Base-by-base conservation (phyloP, 92 coral and sea anemone genomes). In the Actinernus sp. region DNA sequence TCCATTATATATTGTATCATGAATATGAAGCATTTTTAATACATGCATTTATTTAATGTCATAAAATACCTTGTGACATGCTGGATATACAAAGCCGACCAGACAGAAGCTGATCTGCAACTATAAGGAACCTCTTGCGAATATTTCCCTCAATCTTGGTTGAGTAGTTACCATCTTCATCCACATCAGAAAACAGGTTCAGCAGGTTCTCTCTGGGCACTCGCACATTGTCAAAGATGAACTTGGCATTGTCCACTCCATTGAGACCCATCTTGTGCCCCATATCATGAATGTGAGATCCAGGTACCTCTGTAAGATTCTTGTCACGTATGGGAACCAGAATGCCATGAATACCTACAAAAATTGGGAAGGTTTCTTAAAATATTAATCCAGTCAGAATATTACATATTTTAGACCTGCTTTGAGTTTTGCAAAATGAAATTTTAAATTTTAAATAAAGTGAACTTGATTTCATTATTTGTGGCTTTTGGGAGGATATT, bases 191-290 rank as follows among this genome's bases (percentile, higher is more conserved):
- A 67, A 50, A 90, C 65, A 65, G 78, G 66, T 90, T 90, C 24
- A 90, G 55, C 65, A 90, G 81, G 83, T 90, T 90, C 47, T 90
- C 97, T 54, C 97, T 83, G 8, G 97, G 93, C 19, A 87, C 84
- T 26, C 90, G 83, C 31, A 90, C 97, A 71, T 87, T 90, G 45
- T 90, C 93, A 57, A 90, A 90, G 65, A 65, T 68, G 55, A 90
- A 84, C 75, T 90, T 90, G 28, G 97, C 97, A 81, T 90, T 90
- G 87, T 90, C 97, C 2, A 90, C 97, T 2, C 97, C 97, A 26
- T 90, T 90, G 31, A 90, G 62, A 7, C 97, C 97, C 89, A 91
- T 91, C 80, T 91, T 91, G 71, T 86, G 97, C 2, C 97, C 97
- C 97, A 91, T 91, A 63, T 91, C 97, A 55, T 91, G 90, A 56